Evolutionary conservation across 2,113 vertebrate species (phyloP), one percentile per base, ranked within the genome.

Genomic region (Hippocampus comes): DNA sequence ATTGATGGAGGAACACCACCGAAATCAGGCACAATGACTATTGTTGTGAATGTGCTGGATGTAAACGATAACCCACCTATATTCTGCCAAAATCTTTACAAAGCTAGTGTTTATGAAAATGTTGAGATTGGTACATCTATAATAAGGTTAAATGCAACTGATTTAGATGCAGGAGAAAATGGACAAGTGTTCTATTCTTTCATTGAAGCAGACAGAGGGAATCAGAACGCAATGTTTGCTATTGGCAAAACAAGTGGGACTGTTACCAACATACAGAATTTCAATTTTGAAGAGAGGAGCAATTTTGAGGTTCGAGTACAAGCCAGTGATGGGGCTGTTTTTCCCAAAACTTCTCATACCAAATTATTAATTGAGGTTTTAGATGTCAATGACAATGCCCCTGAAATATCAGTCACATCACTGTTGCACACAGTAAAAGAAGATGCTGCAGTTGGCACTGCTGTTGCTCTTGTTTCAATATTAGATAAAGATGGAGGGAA

Each of bases 391-490:
- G 91, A 89, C 27, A 92, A 87, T 11, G 9, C 0, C 2, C 91
- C 91, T 1, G 11, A 82, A 61, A 91, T 91, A 30, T 73, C 80
- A 9, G 78, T 85, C 0, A 79, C 18, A 9, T 48, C 67, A 87
- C 80, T 95, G 5, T 88, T 84, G 20, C 90, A 88, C 63, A 87
- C 88, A 0, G 75, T n/a, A n/a, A n/a, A 0, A 25, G 91, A 92
- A 83, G 91, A 89, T 53, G 25, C 66, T 3, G 73, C 84, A 1
- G 3, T 83, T 1, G 90, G 82, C 0, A 84, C 81, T 0, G 93
- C 92, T 38, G 86, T 95, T 73, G 94, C 94, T 41, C 84, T 96
- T 9, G 82, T 96, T 23, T 94, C 92, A 48, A 81, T 94, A 3
- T 71, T 77, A 57, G 95, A 95, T 75, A 85, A 82, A 53, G 94